Conservation (phyloP, 2,113 vertebrate species). For the Vireo altiloquus region DNA sequence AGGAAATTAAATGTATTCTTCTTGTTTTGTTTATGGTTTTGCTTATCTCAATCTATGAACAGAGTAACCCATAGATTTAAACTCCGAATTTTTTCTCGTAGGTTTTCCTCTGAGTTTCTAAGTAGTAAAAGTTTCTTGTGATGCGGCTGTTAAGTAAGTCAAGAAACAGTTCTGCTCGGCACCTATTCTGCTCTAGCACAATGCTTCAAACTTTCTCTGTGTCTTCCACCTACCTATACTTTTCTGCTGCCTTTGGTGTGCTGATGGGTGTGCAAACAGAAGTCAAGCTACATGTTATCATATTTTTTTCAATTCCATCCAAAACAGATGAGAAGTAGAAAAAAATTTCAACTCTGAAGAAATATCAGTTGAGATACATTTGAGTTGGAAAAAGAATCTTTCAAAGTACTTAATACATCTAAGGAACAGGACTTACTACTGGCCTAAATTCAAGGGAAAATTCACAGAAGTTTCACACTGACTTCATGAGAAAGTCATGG, state of each 20-base stretch:
- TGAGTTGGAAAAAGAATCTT: background rate
- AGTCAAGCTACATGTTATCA: background rate
- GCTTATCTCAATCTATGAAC: background rate
- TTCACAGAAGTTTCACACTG: background rate
- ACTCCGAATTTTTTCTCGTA: background rate
- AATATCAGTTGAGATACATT: background rate
- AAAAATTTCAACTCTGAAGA: background rate
- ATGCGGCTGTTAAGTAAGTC: background rate
- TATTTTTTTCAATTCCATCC: background rate
- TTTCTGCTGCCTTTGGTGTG: background rate
- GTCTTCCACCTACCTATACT: background rate
- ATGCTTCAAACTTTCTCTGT: background rate
- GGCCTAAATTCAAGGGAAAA: background rate
- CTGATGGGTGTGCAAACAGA: fast-evolving
- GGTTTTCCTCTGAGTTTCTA: background rate
- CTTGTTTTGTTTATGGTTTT: background rate
- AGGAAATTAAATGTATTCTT: background rate
- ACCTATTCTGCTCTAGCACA: background rate
- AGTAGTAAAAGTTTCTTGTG: background rate
- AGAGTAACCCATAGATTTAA: background rate
- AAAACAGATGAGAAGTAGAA: background rate
- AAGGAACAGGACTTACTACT: background rate
- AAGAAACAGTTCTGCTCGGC: background rate
- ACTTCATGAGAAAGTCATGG: background rate
- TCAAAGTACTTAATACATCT: background rate